Evolutionary conservation across 2,113 vertebrate genomes (phyloP), one percentile per base, ranked within the genome.

Genomic region (Potamarius usumacintae): DNA sequence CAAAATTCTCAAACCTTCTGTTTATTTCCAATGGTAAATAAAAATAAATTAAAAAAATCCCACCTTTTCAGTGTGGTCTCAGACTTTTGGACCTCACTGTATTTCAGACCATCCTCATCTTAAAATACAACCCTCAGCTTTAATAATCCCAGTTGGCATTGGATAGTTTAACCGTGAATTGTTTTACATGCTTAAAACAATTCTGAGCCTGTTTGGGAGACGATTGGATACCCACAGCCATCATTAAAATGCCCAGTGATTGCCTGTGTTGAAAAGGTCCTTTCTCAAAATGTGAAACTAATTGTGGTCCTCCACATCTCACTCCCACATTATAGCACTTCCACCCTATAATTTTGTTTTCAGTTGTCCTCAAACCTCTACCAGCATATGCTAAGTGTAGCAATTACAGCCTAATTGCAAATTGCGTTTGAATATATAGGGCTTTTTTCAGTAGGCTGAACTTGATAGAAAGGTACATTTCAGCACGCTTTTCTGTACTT

Each of bases 301-400:
- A 96, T 96, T 95, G 94, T 91, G 94, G 94, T 93, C 93, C 93
- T 92, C 92, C 90, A 90, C 92, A 93, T 91, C 94, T 93, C 93
- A 94, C 94, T 90, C 94, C 95, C 91, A 95, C 94, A 93, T 95
- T 95, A 95, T 92, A 91, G 92, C 94, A 93, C 93, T 93, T 91
- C 92, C 90, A 94, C 91, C 91, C 92, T 94, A 88, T 91, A 93
- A 95, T 96, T 95, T 95, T 90, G 92, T 93, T 94, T 95, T 95
- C 95, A 94, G 88, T 96, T 93, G 94, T 94, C 91, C 85, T 93
- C 93, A 94, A 89, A 87, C 91, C 94, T 90, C 88, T 84, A 93
- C 94, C 94, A 95, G 92, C 93, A 94, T 93, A 94, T 93, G 92
- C 94, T 94, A 95, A 96, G 93, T 94, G 94, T 94, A 95, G 94